Base-by-base conservation (phyloP, 2,797 vertebrate genomes). In the Tapirus indicus region DNA sequence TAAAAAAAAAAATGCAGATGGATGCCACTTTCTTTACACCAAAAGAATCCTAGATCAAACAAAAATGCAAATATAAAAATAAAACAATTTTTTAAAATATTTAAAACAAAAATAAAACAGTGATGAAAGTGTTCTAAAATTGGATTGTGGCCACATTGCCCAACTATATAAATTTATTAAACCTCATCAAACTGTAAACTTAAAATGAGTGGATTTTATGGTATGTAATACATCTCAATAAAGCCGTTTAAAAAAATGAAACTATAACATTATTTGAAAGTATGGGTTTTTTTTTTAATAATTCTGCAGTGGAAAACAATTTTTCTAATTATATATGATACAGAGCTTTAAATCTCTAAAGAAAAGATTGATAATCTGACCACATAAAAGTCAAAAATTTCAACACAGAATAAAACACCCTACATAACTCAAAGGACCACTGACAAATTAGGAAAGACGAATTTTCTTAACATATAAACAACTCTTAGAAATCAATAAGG, bases 371-470 rank as follows among this genome's bases (percentile, higher is more conserved):
- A 41, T n/a, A 54, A 75, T 77, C 35, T 66, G 6, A 47, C 54
- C 35, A 85, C 3, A 52, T 38, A 58, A 88, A 96, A 86, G 75
- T 69, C 9, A 71, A 41, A 94, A 94, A 41, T 62, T 74, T 94
- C 17, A 16, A 41, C 38, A 72, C 17, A 89, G 38, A 75, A 88
- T 49, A 69, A 94, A 75, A 77, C 4, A 41, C 18, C 44, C 13
- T 44, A 56, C 47, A 49, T 93, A 49, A 75, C 74, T 94, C 17
- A 91, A 85, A 88, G 38, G 32, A 60, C 5, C 74, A 21, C 68
- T 80, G 78, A 83, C 8, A 85, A 75, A 25, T 75, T 14, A 91
- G 27, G 58, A 85, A 88, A 58, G 35, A 7, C 7, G 35, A 85
- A 58, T 41, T 27, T 71, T 20, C n/a, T 74, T 66, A 69, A 29